phyloP scores from a whole-genome alignment of 2,888 invertebrate species.

The Amphipoea oculea region DNA sequence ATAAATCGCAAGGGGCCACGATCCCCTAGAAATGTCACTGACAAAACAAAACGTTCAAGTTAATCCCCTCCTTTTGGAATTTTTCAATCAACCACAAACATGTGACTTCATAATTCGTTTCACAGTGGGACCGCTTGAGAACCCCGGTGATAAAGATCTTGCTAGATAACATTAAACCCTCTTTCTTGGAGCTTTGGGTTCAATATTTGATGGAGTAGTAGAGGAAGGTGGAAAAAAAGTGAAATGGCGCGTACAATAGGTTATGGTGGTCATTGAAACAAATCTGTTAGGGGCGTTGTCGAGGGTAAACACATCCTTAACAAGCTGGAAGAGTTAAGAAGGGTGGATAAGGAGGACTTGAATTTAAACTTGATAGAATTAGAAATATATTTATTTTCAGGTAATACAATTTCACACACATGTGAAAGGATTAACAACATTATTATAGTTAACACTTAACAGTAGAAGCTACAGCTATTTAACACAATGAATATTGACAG shows the following conservation, averaged over 20 bases:
- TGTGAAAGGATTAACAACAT: not conserved
- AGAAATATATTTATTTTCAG: not conserved
- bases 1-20: constrained; percentile 77
- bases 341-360: constrained; percentile 49
- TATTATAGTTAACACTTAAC: not conserved
- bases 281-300: constrained; percentile 79
- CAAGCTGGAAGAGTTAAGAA: constrained; percentile 67
- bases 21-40: constrained; percentile 80
- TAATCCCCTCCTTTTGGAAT: constrained; percentile 83
- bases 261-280: constrained; percentile 80
- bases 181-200: constrained; percentile 34
- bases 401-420: not conserved
- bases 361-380: constrained; percentile 15
- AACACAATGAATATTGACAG: not conserved
- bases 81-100: constrained; percentile 87
- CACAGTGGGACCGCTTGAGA: constrained; percentile 77
- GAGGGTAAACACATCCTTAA: constrained; percentile 77
- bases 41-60: constrained; percentile 78
- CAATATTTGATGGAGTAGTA: constrained; percentile 40
- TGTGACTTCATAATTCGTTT: constrained; percentile 84
- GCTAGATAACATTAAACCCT: constrained; percentile 63
- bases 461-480: not conserved
- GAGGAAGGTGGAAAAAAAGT: constrained; percentile 73
- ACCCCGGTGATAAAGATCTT: constrained; percentile 79
- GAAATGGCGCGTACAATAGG: constrained; percentile 85